Evolutionary conservation across 2,888 invertebrate genomes (phyloP).

Genomic region (Hylaea fasciaria): DNA sequence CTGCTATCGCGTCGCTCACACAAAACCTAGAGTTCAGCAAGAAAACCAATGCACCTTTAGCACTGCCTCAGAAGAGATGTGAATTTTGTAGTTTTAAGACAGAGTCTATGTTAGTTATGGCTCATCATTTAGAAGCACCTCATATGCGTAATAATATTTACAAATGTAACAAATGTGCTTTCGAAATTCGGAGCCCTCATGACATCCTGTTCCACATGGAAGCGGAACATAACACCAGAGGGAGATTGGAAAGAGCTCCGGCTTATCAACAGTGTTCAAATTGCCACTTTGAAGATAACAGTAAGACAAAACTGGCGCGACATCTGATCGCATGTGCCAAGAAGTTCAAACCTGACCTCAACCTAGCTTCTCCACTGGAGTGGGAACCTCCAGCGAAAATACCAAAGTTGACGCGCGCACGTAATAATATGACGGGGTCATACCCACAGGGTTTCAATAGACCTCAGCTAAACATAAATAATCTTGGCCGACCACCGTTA

Average conservation of each 20-base stretch:
- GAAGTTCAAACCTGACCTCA: constrained; percentile 95
- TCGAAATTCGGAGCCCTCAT: constrained; percentile 94
- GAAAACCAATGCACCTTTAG: constrained; percentile 94
- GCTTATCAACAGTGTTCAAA: constrained; percentile 97
- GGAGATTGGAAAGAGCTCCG: constrained; percentile 94
- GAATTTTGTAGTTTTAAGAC: constrained; percentile 97
- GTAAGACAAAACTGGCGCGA: constrained; percentile 95
- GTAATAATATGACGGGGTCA: constrained; percentile 72
- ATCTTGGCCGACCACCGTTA: constrained; percentile 68
- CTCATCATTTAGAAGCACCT: constrained; percentile 95
- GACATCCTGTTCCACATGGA: constrained; percentile 98
- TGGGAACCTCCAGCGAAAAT: constrained; percentile 98
- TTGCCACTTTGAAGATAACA: constrained; percentile 97
- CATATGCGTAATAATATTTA: constrained; percentile 95
- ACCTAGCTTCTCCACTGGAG: constrained; percentile 94
- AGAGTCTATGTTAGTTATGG: constrained; percentile 94
- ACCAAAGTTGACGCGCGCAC: constrained; percentile 86
- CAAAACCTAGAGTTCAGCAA: constrained; percentile 95
- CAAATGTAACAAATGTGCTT: constrained; percentile 94
- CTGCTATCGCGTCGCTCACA: constrained; percentile 93
- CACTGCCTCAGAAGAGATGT: constrained; percentile 92
- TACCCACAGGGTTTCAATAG: constrained; percentile 81
- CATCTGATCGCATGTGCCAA: constrained; percentile 96
- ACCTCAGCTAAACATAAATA: constrained; percentile 78
- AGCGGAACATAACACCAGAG: constrained; percentile 94